phyloP scores from a whole-genome alignment of 2,113 vertebrate species.

The Hippocampus guttulatus region DNA sequence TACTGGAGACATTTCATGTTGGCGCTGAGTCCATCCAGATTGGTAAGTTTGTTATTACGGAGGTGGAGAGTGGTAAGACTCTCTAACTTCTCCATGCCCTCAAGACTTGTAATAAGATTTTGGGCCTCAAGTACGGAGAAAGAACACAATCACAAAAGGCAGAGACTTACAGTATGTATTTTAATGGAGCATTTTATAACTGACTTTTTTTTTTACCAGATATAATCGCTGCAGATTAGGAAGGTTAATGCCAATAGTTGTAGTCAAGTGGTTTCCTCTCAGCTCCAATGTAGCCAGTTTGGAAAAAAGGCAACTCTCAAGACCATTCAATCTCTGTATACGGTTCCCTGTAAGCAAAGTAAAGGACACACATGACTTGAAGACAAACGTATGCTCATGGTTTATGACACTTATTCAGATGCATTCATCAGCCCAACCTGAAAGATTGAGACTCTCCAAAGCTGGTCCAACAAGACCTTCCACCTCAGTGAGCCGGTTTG shows the following conservation, averaged over 20 bases:
- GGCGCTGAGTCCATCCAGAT: conserved; percentile 77
- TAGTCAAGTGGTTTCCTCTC: conserved; percentile 79
- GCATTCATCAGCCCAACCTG: conserved; percentile 68
- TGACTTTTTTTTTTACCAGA: conserved; percentile 73
- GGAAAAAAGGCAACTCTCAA: conserved; percentile 69
- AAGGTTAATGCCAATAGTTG: conserved; percentile 78
- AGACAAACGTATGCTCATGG: neutral
- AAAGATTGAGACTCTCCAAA: conserved; percentile 80
- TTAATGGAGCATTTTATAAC: neutral
- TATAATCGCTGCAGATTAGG: conserved; percentile 81
- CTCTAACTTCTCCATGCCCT: conserved; percentile 76
- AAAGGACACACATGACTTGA: neutral
- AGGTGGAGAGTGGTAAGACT: conserved; percentile 82
- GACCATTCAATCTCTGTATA: conserved; percentile 66
- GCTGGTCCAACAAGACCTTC: conserved; percentile 78
- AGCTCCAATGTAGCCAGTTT: conserved; percentile 83
- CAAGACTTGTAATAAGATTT: conserved; percentile 77
- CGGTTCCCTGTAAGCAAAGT: conserved; percentile 73
- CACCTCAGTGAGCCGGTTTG: conserved; percentile 74
- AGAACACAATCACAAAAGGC: neutral
- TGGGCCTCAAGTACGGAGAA: conserved; percentile 72
- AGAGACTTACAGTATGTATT: neutral
- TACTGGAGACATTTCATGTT: conserved; percentile 85
- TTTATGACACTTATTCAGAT: neutral
- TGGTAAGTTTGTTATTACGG: conserved; percentile 82